Conservation (phyloP, 2,113 vertebrate genomes). For the Aegithalos caudatus region DNA sequence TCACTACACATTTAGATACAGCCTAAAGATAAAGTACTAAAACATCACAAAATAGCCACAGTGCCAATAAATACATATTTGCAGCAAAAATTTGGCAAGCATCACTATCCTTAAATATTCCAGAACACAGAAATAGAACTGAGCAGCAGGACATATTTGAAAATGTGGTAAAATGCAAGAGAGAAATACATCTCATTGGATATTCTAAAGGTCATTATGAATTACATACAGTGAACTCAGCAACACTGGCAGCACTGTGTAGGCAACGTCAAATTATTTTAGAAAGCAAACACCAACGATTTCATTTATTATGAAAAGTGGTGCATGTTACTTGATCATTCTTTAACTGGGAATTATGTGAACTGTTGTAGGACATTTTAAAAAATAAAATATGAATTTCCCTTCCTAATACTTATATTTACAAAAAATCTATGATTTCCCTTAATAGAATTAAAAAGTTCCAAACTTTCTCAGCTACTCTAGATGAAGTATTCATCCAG, state of each 20-base stretch:
- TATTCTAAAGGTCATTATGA: neutral
- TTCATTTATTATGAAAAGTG: neutral
- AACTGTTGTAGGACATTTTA: neutral
- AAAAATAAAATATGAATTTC: neutral
- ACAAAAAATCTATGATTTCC: neutral
- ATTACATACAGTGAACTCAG: neutral
- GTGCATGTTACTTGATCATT: neutral
- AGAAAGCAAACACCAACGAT: neutral
- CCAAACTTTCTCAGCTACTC: neutral
- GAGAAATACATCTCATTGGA: neutral
- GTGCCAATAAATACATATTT: neutral
- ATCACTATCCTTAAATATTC: neutral
- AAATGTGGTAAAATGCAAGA: neutral
- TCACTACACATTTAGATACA: neutral
- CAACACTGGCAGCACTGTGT: neutral
- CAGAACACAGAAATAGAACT: neutral
- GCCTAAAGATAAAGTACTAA: neutral
- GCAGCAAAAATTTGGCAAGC: neutral
- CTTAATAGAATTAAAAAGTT: neutral
- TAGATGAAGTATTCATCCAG: neutral
- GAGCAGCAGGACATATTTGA: neutral
- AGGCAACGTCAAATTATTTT: neutral
- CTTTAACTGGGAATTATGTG: neutral
- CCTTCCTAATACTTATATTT: neutral
- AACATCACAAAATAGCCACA: neutral